Percentiles rank a stretch among this genome's conserved stretches.
phyloP scores from a whole-genome alignment of 2,888 invertebrate genomes.

The Craniophora ligustri region DNA sequence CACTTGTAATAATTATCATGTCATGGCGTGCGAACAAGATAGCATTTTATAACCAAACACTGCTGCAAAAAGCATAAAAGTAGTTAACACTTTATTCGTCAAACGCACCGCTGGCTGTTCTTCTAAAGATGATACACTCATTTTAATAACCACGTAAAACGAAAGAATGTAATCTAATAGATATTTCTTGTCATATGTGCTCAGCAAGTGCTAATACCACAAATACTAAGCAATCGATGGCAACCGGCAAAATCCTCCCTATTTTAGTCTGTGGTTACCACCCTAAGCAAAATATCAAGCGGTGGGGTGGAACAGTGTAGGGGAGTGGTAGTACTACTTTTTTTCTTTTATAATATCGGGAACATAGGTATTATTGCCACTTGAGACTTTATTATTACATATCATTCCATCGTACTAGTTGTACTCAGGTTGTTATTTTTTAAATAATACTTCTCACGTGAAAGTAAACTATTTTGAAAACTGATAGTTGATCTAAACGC shows the following conservation, averaged over 20 bases:
- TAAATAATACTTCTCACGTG: no score
- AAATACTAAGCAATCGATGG: constrained; percentile 56
- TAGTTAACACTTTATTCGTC: constrained; percentile 43
- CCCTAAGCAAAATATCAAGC: constrained; percentile 44
- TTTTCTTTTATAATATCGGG: no score
- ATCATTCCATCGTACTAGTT: no score
- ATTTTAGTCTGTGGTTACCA: constrained; percentile 53
- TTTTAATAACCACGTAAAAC: constrained; percentile 27
- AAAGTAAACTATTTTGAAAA: not conserved
- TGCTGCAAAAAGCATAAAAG: constrained; percentile 33
- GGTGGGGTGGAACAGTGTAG: constrained; percentile 26
- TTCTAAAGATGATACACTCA: constrained; percentile 55
- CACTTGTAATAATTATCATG: constrained; percentile 29
- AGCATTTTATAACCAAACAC: constrained; percentile 31
- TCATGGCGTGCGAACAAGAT: constrained; percentile 28
- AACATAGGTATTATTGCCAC: no score
- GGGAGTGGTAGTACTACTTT: constrained; percentile 18
- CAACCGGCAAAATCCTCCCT: constrained; percentile 47
- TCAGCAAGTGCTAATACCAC: constrained; percentile 16
- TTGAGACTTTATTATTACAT: no score
- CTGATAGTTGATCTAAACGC: not conserved
- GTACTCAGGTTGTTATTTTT: no score
- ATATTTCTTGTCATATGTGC: constrained; percentile 39
- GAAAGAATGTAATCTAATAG: constrained; percentile 16
- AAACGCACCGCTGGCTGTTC: constrained; percentile 56